A percentile compares a stretch with the other conserved stretches of the same genome.
These are phyloP conservation scores for Apogon hyalosoma DNA, from an alignment of 2,797 vertebrate genomes.

Conservation along the genomic window DNA sequence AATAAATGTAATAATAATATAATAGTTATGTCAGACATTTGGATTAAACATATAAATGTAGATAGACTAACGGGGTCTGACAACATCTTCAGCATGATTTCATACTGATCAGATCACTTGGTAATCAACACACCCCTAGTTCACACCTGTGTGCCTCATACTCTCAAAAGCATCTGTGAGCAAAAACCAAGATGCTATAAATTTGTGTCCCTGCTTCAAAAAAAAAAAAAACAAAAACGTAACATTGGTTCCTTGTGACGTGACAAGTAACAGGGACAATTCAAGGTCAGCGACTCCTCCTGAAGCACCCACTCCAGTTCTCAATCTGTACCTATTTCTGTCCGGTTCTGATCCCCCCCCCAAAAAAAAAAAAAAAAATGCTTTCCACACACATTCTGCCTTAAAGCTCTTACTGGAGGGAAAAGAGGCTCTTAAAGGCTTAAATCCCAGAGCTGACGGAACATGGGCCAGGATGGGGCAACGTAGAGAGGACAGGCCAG, in stretches of 20 bases:
- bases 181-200: constrained; percentile 48
- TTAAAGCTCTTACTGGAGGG: constrained; percentile 78
- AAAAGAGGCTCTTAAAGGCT: constrained; percentile 76
- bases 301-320: constrained; percentile 56
- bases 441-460: constrained; percentile 72
- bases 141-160: constrained; percentile 40
- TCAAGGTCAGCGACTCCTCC: constrained; percentile 69
- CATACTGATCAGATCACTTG: neutral
- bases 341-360: constrained; percentile 62
- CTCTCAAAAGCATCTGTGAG: constrained; percentile 36
- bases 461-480: constrained; percentile 55
- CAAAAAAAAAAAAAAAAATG: constrained; percentile 73
- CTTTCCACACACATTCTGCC: constrained; percentile 74
- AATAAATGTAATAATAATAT: too few species aligned
- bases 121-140: constrained; percentile 20
- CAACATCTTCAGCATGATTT: neutral
- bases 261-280: constrained; percentile 38
- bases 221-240: constrained; percentile 23
- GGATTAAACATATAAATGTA: too few species aligned
- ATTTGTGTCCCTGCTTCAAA: constrained; percentile 40
- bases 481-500: constrained; percentile 28
- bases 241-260: constrained; percentile 45
- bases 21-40: too few species aligned
- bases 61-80: neutral
- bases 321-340: constrained; percentile 71